These are phyloP conservation scores for Myrmophylax atrothorax DNA, from an alignment of 2,113 vertebrate genomes.

Conservation along the genomic window DNA sequence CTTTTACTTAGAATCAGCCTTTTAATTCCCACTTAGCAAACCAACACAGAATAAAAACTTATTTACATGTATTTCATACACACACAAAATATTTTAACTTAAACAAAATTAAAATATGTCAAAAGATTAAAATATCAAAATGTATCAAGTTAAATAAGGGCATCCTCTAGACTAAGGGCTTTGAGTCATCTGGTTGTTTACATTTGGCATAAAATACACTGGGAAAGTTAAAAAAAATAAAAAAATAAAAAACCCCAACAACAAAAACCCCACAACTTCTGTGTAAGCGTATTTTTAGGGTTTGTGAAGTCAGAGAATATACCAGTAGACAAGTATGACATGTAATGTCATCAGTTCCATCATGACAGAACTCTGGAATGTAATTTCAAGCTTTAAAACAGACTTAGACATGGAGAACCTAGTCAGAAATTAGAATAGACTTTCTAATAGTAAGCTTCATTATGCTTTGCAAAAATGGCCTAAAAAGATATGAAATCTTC, in stretches of 20 bases:
- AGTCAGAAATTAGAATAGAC: background rate
- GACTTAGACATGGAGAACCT: background rate
- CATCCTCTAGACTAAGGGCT: background rate
- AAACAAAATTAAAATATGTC: background rate
- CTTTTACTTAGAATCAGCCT: background rate
- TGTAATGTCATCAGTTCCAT: background rate
- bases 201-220: background rate
- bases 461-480: background rate
- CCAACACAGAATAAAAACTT: background rate
- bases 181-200: background rate
- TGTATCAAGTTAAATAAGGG: conserved; percentile 38
- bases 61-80: conserved; percentile 5
- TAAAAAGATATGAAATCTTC: background rate
- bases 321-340: background rate
- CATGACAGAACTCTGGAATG: background rate
- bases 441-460: background rate
- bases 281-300: background rate
- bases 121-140: conserved; percentile 8
- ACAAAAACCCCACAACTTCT: background rate
- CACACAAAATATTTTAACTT: conserved; percentile 27
- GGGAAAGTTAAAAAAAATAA: background rate
- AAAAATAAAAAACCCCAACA: too few relatives aligned
- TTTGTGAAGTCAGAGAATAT: background rate
- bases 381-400: background rate
- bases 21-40: conserved; percentile 26